Evolutionary conservation across 64 coral and sea anemone genomes (phyloP), one percentile per base, ranked within the genome.

Genomic region (Trachythela sp.): DNA sequence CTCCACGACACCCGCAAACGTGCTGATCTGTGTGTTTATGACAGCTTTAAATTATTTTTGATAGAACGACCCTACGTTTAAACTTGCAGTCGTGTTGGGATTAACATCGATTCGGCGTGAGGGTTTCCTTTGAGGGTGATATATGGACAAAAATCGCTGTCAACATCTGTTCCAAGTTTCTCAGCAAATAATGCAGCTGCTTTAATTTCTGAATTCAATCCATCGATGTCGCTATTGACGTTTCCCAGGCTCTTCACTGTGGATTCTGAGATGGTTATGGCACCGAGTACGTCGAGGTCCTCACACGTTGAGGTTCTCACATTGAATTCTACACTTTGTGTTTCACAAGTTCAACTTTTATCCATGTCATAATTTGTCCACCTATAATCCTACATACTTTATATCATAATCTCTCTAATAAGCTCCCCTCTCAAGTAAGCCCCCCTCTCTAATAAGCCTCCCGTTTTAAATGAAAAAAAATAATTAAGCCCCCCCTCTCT

Each of bases 141-240:
- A 32, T 22, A n/a, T n/a, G 8, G 24, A 9, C 64, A 22, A 35
- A 72, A 72, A 72, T 72, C 68, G 33, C 68, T 72, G 17, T 72
- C 68, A 72, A 26, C 68, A 35, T 72, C 68, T 35, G 33, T 27
- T 31, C 68, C 68, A 72, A 72, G 14, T 35, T 72, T 27, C 33
- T 72, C 26, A 10, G 68, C 33, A 72, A 72, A 72, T 26, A 26
- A 27, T 31, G 9, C 68, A 31, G 68, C 68, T 72, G 68, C 68
- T 72, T 72, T 14, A 26, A 72, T 72, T 72, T 72, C n/a, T 72
- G 68, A 14, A 72, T 72, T 72, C 68, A 72, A 24, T 72, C n/a
- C 68, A 72, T 72, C 68, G 33, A 27, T 72, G 26, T 72, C 68
- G 10, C 29, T 27, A 35, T 27, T 9, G 10, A 72, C 18, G 68